phyloP scores from a whole-genome alignment of 1,140 invertebrate species.

The Rhopalosiphum padi region DNA sequence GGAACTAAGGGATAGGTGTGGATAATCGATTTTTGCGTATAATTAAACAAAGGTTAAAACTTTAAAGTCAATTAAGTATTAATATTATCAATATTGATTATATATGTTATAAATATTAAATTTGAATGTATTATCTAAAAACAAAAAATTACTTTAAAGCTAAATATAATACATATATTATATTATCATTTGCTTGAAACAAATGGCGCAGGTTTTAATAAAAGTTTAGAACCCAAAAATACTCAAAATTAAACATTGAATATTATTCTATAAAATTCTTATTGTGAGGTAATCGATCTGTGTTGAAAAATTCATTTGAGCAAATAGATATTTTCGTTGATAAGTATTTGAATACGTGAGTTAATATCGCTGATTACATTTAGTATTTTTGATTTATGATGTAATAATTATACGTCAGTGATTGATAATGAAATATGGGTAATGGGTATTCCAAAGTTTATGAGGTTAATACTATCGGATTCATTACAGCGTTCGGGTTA shows the following conservation, averaged over 20 bases:
- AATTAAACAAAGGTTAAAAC: neutral
- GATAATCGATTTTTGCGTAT: neutral
- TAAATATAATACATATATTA: neutral
- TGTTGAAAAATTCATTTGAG: neutral
- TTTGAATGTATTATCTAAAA: neutral
- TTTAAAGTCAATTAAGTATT: neutral
- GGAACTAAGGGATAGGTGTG: neutral
- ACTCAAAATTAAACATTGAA: neutral
- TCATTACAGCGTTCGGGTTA: neutral
- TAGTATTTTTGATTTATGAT: neutral
- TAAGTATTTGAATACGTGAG: neutral
- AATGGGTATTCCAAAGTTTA: neutral
- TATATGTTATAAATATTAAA: neutral
- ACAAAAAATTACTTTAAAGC: neutral
- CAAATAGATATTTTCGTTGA: neutral
- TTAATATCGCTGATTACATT: neutral
- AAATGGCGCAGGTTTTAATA: neutral
- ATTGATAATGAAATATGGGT: neutral
- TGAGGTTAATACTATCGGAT: neutral
- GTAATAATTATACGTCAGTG: neutral
- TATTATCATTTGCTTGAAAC: neutral
- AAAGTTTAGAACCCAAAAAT: neutral
- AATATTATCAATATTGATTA: neutral
- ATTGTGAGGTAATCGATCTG: too few relatives aligned
- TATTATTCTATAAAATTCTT: neutral